Percentiles rank a stretch among this genome's conserved stretches.
Evolutionary conservation across 2,113 vertebrate species (phyloP).

Genomic region (Tichodroma muraria): DNA sequence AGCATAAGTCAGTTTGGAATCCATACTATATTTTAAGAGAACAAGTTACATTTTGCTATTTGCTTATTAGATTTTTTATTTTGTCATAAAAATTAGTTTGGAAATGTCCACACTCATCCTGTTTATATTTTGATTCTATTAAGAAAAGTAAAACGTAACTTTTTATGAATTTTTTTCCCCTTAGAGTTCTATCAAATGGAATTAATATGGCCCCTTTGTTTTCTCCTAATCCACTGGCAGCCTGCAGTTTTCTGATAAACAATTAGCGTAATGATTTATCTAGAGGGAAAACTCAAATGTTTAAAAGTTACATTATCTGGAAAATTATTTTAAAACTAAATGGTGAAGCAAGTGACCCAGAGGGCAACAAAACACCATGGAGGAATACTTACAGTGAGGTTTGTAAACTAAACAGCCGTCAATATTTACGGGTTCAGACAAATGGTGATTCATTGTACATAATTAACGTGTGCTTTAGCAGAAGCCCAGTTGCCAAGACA

Average conservation of each 20-base stretch:
- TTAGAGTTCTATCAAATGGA: background rate
- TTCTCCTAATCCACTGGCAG: background rate
- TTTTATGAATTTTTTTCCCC: background rate
- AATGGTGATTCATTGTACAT: background rate
- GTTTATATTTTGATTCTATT: background rate
- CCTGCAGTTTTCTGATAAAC: slow-evolving; percentile 24
- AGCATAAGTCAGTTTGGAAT: background rate
- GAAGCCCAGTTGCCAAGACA: background rate
- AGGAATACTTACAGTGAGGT: background rate
- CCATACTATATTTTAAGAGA: background rate
- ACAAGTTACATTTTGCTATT: background rate
- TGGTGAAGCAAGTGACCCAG: background rate
- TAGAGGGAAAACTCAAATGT: background rate
- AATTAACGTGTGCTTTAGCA: background rate
- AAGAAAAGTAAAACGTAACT: background rate
- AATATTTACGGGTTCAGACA: background rate
- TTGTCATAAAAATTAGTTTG: background rate
- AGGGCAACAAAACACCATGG: background rate
- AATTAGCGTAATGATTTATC: slow-evolving; percentile 31
- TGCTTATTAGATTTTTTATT: background rate
- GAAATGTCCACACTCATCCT: background rate
- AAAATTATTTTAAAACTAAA: slow-evolving; percentile 39
- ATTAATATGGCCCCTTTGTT: background rate
- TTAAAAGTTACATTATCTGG: background rate
- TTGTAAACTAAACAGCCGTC: background rate